phyloP scores from a whole-genome alignment of 2,113 vertebrate genomes.

The Nanger granti region DNA sequence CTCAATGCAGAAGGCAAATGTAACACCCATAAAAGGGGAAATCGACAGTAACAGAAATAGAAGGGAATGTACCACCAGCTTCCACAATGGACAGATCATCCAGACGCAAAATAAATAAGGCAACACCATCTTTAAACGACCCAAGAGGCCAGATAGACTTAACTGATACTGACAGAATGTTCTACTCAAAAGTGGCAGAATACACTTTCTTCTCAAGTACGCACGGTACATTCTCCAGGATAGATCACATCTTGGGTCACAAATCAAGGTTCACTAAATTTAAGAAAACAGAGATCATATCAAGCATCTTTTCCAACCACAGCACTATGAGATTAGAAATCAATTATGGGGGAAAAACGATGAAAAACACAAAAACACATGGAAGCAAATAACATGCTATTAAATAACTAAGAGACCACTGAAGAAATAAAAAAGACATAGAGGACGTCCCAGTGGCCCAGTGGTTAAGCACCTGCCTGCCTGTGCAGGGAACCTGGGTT shows the following conservation, averaged over 20 bases:
- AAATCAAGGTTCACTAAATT: background rate
- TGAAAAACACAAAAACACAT: background rate
- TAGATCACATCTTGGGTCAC: background rate
- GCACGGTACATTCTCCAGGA: background rate
- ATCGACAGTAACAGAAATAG: background rate
- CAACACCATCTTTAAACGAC: background rate
- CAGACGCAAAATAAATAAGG: background rate
- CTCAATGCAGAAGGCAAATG: background rate
- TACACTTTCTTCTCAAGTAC: background rate
- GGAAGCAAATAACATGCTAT: background rate
- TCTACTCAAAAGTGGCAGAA: background rate
- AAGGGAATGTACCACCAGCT: background rate
- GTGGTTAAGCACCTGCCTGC: background rate
- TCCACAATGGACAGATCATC: background rate
- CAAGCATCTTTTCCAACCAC: background rate
- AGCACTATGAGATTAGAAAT: background rate
- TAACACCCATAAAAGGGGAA: background rate
- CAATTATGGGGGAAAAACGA: background rate
- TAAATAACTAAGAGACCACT: background rate
- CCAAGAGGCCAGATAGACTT: background rate
- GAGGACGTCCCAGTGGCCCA: background rate
- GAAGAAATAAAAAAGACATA: background rate
- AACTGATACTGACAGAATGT: background rate
- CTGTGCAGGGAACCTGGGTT: background rate
- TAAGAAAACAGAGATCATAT: background rate